phyloP scores from a whole-genome alignment of 2,888 invertebrate species.

The Macrophya alboannulata region DNA sequence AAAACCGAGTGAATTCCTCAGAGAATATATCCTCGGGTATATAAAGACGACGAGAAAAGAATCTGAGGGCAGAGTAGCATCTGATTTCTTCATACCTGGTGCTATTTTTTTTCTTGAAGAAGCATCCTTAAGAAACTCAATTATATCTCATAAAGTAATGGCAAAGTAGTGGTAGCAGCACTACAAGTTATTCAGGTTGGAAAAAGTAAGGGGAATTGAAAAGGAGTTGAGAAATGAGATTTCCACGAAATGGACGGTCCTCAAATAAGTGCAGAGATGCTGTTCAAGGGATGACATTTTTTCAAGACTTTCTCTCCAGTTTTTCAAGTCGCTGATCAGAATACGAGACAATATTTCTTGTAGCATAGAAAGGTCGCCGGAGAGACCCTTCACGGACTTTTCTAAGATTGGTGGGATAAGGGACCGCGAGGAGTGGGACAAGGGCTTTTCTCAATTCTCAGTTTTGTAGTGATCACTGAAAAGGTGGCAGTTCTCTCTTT shows the following conservation, averaged over 20 bases:
- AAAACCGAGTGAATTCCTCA: background rate
- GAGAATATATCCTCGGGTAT: background rate
- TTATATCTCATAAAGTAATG: background rate
- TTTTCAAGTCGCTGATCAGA: background rate
- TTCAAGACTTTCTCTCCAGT: background rate
- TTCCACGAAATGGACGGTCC: background rate
- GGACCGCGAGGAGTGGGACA: background rate
- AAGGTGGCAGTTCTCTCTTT: conserved; percentile 23
- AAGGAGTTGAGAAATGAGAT: conserved; percentile 14
- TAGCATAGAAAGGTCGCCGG: conserved; percentile 1
- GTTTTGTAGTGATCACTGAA: background rate
- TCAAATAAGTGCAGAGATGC: conserved; percentile 3
- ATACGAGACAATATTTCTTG: conserved; percentile 27
- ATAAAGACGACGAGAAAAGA: background rate
- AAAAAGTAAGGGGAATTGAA: background rate
- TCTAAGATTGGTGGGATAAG: conserved; percentile 40
- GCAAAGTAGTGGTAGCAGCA: background rate
- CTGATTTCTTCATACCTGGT: background rate
- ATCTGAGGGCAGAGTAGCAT: background rate
- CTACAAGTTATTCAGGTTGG: background rate
- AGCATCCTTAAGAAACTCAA: background rate
- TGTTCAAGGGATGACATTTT: conserved; percentile 6
- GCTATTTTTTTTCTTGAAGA: background rate
- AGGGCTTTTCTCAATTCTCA: conserved; percentile 4
- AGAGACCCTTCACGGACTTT: conserved; percentile 1